These are phyloP conservation scores for Ophthalmolycus amberensis DNA, from an alignment of 2,113 vertebrate genomes.

Conservation along the genomic window DNA sequence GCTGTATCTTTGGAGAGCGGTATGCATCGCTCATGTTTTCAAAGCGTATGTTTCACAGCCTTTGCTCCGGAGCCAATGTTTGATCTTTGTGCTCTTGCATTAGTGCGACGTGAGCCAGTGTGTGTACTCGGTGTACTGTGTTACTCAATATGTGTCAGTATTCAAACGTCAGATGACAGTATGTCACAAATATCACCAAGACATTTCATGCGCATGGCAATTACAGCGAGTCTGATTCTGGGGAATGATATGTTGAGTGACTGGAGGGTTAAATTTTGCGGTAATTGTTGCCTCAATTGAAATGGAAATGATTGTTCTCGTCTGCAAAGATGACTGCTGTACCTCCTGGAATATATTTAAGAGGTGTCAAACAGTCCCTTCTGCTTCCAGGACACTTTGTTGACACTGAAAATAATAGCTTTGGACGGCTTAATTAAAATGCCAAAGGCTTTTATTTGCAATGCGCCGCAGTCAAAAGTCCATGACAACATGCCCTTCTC, in stretches of 20 bases:
- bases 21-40: conserved; percentile 12
- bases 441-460: conserved; percentile 68
- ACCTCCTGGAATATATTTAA: conserved; percentile 72
- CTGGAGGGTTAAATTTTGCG: conserved; percentile 48
- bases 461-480: conserved; percentile 50
- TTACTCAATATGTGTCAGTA: conserved; percentile 4
- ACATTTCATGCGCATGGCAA: background rate
- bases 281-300: conserved; percentile 62
- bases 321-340: conserved; percentile 66
- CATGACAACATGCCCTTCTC: conserved; percentile 56
- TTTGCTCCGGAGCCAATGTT: background rate
- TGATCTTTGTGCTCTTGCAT: background rate
- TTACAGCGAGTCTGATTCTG: conserved; percentile 6
- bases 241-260: background rate
- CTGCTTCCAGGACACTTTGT: conserved; percentile 66
- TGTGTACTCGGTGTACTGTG: conserved; percentile 4
- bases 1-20: conserved; percentile 25
- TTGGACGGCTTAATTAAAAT: conserved; percentile 75
- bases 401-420: conserved; percentile 76
- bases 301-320: conserved; percentile 62
- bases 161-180: conserved; percentile 22
- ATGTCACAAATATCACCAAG: conserved; percentile 12
- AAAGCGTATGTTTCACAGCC: conserved; percentile 1
- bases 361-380: conserved; percentile 59
- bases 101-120: conserved; percentile 4